phyloP scores from a whole-genome alignment of 2,113 vertebrate genomes.

The Pteropus alecto region DNA sequence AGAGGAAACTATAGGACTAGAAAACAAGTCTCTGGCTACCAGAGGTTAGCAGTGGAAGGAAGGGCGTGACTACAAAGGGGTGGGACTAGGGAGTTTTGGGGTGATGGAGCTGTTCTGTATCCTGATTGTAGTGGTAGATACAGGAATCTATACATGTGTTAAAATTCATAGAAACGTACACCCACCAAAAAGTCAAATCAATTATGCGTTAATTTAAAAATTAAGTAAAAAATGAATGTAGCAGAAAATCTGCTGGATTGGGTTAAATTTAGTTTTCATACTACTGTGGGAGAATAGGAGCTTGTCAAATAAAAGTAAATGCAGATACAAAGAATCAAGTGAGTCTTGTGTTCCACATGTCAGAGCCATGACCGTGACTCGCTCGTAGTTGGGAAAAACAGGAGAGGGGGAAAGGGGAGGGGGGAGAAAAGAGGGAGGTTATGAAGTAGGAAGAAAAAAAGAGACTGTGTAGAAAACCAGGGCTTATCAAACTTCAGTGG shows the following conservation, averaged over 20 bases:
- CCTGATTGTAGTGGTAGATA: background rate
- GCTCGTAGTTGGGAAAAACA: background rate
- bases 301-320: slow-evolving; percentile 17
- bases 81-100: no score
- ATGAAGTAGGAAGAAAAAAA: background rate
- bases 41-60: background rate
- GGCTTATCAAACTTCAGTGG: background rate
- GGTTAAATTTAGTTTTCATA: slow-evolving; percentile 68
- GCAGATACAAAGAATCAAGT: background rate
- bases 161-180: background rate
- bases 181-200: background rate
- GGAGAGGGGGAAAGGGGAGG: background rate
- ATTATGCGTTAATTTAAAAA: background rate
- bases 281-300: background rate
- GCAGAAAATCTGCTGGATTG: slow-evolving; percentile 4
- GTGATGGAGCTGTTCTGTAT: background rate
- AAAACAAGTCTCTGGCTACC: background rate
- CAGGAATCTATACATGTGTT: background rate
- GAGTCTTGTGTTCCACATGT: background rate
- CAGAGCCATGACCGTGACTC: background rate
- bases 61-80: background rate
- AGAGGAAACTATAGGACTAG: background rate
- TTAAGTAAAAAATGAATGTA: background rate
- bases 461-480: background rate
- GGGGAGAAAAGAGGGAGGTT: background rate